Evolutionary conservation across 2,888 invertebrate species (phyloP).

Genomic region (Ashinkailepas kermadecensis): DNA sequence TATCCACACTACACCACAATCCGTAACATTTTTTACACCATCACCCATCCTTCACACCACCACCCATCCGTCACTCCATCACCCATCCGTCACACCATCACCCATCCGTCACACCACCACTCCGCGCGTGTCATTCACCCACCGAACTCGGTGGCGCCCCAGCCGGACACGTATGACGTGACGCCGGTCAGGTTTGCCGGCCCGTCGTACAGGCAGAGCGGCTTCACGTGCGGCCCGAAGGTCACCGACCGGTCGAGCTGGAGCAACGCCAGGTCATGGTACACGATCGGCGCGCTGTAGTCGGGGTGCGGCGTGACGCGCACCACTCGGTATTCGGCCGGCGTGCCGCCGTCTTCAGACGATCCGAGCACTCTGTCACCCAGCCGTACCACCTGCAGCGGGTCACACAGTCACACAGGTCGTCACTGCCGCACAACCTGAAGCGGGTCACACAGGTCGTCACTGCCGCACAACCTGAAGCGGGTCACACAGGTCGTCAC

Average conservation of each 20-base stretch:
- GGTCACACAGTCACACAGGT: too few species aligned
- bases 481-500: too few species aligned
- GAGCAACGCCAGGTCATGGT: conserved; percentile 24
- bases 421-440: too few species aligned
- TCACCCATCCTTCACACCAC: background rate
- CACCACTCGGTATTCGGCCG: background rate
- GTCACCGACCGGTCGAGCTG: background rate
- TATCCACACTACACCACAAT: background rate
- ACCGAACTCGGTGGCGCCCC: background rate
- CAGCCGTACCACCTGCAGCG: background rate
- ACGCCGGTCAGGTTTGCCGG: background rate
- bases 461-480: too few species aligned
- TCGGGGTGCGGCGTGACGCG: background rate
- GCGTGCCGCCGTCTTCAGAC: background rate
- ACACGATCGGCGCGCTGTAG: background rate
- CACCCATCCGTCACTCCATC: background rate
- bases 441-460: too few species aligned
- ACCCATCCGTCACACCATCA: background rate
- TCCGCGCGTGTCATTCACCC: background rate
- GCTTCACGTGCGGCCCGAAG: background rate
- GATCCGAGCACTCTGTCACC: background rate
- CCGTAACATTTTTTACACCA: background rate
- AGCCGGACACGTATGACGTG: background rate
- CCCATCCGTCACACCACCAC: too few species aligned
- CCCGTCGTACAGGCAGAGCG: background rate